Evolutionary conservation across 1,140 invertebrate genomes (phyloP), one percentile per base, ranked within the genome.

Genomic region (Meloidogyne floridensis): DNA sequence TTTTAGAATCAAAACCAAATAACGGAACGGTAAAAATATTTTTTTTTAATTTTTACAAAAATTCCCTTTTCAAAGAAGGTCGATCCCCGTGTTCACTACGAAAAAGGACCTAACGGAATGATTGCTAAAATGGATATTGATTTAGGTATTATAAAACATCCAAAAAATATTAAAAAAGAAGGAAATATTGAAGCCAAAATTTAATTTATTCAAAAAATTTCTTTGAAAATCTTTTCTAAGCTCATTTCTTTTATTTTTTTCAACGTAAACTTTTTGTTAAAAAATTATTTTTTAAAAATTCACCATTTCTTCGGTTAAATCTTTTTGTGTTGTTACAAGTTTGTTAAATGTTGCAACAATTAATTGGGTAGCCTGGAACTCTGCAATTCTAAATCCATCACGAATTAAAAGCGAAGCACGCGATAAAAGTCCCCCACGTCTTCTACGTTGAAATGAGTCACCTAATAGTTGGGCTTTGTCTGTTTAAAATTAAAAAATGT

Each of bases 401-500:
- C 71, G 80, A 56, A 80, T 75, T 11, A 56, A 51, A 18, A 80
- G 51, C 1, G 80, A 56, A 2, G 80, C 80, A 11, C 80, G 72
- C 9, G n/a, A 53, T 13, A 80, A 80, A 42, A 72, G 80, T 11
- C 80, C 80, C 2, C 10, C n/a, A 7, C n/a, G 15, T 1, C 6
- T 65, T 7, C n/a, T 65, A 2, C n/a, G 59, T 65, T n/a, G 59
- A 65, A 18, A 32, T 32, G 59, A 18, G 15, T n/a, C 5, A 32
- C 32, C 32, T 32, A 32, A 32, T 32, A 32, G 32, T 32, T 32
- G 1, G 1, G 32, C 2, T 32, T 32, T 32, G 32, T 59, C 56
- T 15, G 15, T n/a, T 59, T 59, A 32, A 32, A 59, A 59, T 15
- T 2, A 59, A 15, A 3, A 59, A 59, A 59, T 15, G 15, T 59